A percentile compares a stretch with the other conserved stretches of the same genome.
phyloP scores from a whole-genome alignment of 2,888 invertebrate species.

The Hypolimnas misippus region DNA sequence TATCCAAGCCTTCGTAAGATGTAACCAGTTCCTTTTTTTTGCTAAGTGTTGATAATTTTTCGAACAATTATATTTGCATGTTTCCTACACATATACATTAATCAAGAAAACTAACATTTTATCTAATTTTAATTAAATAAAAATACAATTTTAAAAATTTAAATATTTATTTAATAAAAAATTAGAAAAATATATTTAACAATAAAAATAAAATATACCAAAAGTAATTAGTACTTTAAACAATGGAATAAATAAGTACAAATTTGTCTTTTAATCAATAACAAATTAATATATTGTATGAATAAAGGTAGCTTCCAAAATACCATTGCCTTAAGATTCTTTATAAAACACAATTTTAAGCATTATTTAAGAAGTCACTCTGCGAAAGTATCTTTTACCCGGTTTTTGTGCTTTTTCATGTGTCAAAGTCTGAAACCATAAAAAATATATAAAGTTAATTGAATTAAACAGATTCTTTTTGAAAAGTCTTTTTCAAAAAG shows the following conservation, averaged over 20 bases:
- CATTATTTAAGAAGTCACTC: constrained; percentile 52
- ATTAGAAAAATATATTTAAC: constrained; percentile 2
- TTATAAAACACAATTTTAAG: not conserved
- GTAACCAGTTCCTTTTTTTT: no score
- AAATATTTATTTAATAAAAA: constrained; percentile 14
- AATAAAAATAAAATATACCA: constrained; percentile 6
- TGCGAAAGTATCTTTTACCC: constrained; percentile 84
- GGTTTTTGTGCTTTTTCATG: constrained; percentile 79
- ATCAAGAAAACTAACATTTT: no score
- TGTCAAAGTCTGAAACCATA: constrained; percentile 81
- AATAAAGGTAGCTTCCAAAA: constrained; percentile 4
- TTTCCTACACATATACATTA: no score
- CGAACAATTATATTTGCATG: no score
- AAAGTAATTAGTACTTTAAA: not conserved
- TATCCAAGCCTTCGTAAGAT: no score
- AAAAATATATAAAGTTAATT: not conserved
- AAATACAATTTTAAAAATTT: not conserved
- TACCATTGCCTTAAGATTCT: constrained; percentile 6
- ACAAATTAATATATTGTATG: not conserved
- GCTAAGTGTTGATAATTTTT: no score
- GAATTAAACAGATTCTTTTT: not conserved
- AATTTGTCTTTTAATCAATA: not conserved
- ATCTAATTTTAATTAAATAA: no score
- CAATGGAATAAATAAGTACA: not conserved
- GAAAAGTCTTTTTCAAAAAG: no score